Base-by-base conservation (phyloP, 2,797 vertebrate species). In the Corythornis leucogaster region DNA sequence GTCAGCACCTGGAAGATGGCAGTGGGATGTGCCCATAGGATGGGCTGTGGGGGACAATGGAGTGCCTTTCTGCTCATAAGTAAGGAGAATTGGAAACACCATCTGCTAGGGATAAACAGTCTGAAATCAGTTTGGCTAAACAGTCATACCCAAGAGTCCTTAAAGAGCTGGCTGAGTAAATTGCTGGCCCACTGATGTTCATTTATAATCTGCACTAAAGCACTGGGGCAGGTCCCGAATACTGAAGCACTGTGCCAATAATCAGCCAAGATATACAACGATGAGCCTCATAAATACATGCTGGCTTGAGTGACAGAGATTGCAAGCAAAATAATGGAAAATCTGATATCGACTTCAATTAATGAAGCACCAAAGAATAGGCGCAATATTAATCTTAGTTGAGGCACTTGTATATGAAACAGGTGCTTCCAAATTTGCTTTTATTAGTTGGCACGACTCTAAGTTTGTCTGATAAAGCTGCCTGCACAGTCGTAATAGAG, bases 241-340 rank as follows among this genome's bases (percentile, higher is more conserved):
- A 33, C 46, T 13, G 28, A 19, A 92, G 67, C n/a, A 33, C 28
- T 59, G 76, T 63, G 63, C 30, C 77, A 86, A 26, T 28, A 81
- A 10, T 55, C 63, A 93, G 80, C 57, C 75, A 81, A 89, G 80
- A 76, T 53, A 95, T 15, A 87, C 74, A 88, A 24, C 0, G 12
- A 59, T 73, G 67, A 95, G 35, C 73, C 67, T 91, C 31, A n/a
- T 42, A 74, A 84, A 87, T 46, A 74, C 15, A 2, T 0, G 8
- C 61, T 59, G 4, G 48, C 30, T 80, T 92, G 87, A 92, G 19
- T 93, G 93, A 89, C 82, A 92, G 8, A 45, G 55, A 64, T 78
- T 81, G 66, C 59, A 33, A 70, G 70, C 11, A 63, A 92, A 94
- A 95, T 48, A 89, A 92, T 55, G 67, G 89, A 91, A 95, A 94